Evolutionary conservation across 2,797 vertebrate genomes (phyloP).

Genomic region (Ctenopoma kingsleyae): DNA sequence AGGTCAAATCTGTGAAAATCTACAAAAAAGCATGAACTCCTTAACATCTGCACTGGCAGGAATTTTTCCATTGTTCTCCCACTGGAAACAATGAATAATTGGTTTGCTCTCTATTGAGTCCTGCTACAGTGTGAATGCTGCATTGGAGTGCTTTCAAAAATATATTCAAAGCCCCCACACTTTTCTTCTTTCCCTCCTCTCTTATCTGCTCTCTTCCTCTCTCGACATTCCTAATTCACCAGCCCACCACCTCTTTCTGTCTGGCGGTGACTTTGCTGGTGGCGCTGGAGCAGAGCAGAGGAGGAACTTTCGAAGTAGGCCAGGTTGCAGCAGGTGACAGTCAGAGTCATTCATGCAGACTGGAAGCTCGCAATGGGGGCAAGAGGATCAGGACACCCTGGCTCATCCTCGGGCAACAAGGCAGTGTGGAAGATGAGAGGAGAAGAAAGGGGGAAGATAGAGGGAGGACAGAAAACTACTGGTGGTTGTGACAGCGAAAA

Average conservation of each 20-base stretch:
- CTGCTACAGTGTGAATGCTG: constrained; percentile 11
- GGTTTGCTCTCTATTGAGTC: neutral
- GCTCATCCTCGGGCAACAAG: constrained; percentile 49
- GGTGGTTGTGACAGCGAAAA: constrained; percentile 9
- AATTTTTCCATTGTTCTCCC: constrained; percentile 13
- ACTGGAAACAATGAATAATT: constrained; percentile 16
- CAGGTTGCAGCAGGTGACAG: constrained; percentile 76
- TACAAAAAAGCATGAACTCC: neutral
- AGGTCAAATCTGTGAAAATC: neutral
- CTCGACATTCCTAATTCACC: constrained; percentile 52
- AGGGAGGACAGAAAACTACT: constrained; percentile 10
- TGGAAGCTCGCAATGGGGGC: constrained; percentile 49
- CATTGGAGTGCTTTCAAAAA: constrained; percentile 19
- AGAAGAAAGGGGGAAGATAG: neutral
- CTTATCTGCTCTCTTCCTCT: constrained; percentile 23
- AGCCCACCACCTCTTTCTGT: constrained; percentile 43
- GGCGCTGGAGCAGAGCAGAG: constrained; percentile 55
- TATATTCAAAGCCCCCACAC: constrained; percentile 14
- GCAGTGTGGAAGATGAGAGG: constrained; percentile 7
- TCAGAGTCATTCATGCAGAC: constrained; percentile 67
- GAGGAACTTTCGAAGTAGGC: constrained; percentile 72
- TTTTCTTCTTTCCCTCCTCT: constrained; percentile 18
- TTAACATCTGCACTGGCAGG: neutral
- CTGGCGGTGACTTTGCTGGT: constrained; percentile 71
- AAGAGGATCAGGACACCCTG: constrained; percentile 64